Conservation (phyloP, 2,113 vertebrate species). For the Ceyx cyanopectus region DNA sequence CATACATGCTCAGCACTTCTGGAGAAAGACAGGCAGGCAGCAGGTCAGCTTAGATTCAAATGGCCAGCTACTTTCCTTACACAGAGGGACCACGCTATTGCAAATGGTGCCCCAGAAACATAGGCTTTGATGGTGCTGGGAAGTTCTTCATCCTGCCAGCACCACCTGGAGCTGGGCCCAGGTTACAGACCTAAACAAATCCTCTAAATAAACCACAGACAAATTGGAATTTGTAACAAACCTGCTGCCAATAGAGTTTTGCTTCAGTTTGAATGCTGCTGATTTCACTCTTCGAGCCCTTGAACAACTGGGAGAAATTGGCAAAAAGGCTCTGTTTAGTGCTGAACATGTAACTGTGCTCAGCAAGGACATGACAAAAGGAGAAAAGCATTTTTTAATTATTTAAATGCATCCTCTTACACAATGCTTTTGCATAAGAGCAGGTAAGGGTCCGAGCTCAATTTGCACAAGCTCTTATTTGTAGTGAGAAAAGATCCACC, state of each 20-base stretch:
- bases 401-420: not conserved
- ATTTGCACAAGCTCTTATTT: no score
- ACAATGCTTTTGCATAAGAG: not conserved
- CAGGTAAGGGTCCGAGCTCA: not conserved
- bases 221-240: conserved; percentile 17
- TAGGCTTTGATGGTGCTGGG: accelerated
- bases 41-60: not conserved
- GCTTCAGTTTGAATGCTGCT: not conserved
- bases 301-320: conserved; percentile 14
- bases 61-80: not conserved
- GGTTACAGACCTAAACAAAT: not conserved
- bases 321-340: not conserved
- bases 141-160: not conserved
- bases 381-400: not conserved
- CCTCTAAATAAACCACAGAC: not conserved
- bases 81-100: not conserved
- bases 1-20: not conserved
- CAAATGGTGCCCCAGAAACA: not conserved
- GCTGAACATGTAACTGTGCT: not conserved
- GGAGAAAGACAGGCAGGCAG: not conserved
- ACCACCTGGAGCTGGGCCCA: not conserved
- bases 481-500: not conserved
- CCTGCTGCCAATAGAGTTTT: not conserved
- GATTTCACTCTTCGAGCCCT: conserved; percentile 8
- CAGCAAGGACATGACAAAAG: accelerated